Evolutionary conservation across 2,797 vertebrate genomes (phyloP).

Genomic region (Huso huso): DNA sequence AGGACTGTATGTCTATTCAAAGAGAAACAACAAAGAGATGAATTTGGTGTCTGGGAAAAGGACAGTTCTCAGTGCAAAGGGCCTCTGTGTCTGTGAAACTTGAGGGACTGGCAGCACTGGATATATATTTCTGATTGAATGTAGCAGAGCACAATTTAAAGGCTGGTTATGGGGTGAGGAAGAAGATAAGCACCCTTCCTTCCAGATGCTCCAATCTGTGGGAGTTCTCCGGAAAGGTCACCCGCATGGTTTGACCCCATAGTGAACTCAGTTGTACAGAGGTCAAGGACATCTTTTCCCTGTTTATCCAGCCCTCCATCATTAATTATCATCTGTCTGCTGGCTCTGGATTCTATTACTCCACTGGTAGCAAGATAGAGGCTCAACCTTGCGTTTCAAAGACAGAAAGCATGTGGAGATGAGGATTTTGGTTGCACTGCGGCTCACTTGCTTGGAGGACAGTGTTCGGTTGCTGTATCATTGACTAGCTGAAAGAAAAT

Average conservation of each 20-base stretch:
- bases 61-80: too few species aligned
- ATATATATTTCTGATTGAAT: too few species aligned
- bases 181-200: slow-evolving; percentile 20
- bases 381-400: not conserved
- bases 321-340: slow-evolving; percentile 67
- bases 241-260: slow-evolving; percentile 30
- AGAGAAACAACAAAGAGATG: too few species aligned
- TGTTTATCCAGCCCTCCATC: slow-evolving; percentile 60
- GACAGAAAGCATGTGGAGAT: not conserved
- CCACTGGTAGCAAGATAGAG: not conserved
- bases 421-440: not conserved
- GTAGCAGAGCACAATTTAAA: too few species aligned
- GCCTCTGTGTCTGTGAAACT: too few species aligned
- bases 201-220: slow-evolving; percentile 45
- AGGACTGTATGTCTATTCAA: too few species aligned
- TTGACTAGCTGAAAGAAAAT: not conserved
- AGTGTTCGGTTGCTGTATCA: not conserved
- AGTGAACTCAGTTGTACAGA: slow-evolving; percentile 33
- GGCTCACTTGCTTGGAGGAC: not conserved
- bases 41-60: too few species aligned
- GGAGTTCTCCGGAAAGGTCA: slow-evolving; percentile 22
- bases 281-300: slow-evolving; percentile 55
- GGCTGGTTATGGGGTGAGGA: too few species aligned
- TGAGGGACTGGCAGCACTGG: too few species aligned
- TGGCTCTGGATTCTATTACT: slow-evolving; percentile 39